Conservation (phyloP, 2,888 invertebrate genomes). For the Pedicia rivosa region DNA sequence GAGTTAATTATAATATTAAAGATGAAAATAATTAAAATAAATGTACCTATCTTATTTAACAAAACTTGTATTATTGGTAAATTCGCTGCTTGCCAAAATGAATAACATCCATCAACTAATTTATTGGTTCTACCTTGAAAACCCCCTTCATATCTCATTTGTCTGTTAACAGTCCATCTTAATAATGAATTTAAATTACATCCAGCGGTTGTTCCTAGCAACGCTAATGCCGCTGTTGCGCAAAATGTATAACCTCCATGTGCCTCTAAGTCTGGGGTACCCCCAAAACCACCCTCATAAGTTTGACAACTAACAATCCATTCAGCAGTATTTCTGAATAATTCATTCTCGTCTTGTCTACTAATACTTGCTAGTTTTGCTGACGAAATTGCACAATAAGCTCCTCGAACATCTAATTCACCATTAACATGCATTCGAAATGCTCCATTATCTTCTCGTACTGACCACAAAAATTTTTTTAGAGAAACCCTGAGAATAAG, state of each 20-base stretch:
- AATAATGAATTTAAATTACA: conserved; percentile 62
- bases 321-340: conserved; percentile 75
- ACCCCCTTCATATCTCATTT: conserved; percentile 91
- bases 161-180: conserved; percentile 80
- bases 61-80: conserved; percentile 76
- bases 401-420: conserved; percentile 86
- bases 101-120: conserved; percentile 96
- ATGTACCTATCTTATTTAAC: conserved; percentile 34
- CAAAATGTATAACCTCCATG: conserved; percentile 99
- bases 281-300: conserved; percentile 97
- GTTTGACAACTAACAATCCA: conserved; percentile 95
- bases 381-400: conserved; percentile 89
- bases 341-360: conserved; percentile 53
- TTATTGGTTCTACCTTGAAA: conserved; percentile 97
- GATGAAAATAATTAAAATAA: background rate
- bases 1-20: background rate
- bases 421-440: conserved; percentile 85
- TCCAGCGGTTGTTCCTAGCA: conserved; percentile 58
- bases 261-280: conserved; percentile 87
- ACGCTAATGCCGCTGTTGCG: conserved; percentile 75
- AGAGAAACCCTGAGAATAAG: too few relatives aligned
- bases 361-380: conserved; percentile 55
- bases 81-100: conserved; percentile 95
- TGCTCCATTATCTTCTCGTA: conserved; percentile 73
- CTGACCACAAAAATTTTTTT: conserved; percentile 58